Conservation (phyloP, 2,113 vertebrate species). For the Chaetodon trifascialis region DNA sequence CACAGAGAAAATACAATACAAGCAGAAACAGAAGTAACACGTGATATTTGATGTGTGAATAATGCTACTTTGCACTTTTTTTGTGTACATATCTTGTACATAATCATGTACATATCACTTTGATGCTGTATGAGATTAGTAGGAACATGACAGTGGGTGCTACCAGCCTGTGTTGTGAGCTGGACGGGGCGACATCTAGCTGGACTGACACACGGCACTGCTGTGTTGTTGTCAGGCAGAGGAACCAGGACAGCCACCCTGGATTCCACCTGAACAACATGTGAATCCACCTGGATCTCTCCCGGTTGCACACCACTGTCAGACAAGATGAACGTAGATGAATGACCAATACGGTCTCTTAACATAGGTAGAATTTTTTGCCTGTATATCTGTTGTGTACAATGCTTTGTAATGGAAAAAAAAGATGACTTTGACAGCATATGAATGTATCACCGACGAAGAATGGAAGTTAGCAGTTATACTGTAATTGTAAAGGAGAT, state of each 20-base stretch:
- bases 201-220: slow-evolving; percentile 51
- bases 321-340: slow-evolving; percentile 54
- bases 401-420: slow-evolving; percentile 26
- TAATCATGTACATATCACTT: slow-evolving; percentile 47
- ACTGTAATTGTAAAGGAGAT: slow-evolving; percentile 20
- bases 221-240: slow-evolving; percentile 57
- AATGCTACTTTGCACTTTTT: slow-evolving; percentile 73
- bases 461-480: slow-evolving; percentile 39
- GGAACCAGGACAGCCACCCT: slow-evolving; percentile 77
- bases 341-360: slow-evolving; percentile 70
- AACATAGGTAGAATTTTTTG: slow-evolving; percentile 43
- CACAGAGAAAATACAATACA: slow-evolving; percentile 41
- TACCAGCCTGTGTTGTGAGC: slow-evolving; percentile 61
- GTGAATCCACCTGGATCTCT: slow-evolving; percentile 58
- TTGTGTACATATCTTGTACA: slow-evolving; percentile 61
- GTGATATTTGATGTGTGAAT: slow-evolving; percentile 14
- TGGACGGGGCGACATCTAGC: slow-evolving; percentile 57
- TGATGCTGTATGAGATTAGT: slow-evolving; percentile 72
- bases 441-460: slow-evolving; percentile 66
- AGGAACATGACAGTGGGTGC: slow-evolving; percentile 39
- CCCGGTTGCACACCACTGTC: slow-evolving; percentile 52
- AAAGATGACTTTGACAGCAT: slow-evolving; percentile 51
- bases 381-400: slow-evolving; percentile 14
- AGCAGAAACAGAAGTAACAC: slow-evolving; percentile 25
- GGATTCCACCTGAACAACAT: slow-evolving; percentile 56